phyloP scores from a whole-genome alignment of 2,888 invertebrate genomes.

The Macaria liturata region DNA sequence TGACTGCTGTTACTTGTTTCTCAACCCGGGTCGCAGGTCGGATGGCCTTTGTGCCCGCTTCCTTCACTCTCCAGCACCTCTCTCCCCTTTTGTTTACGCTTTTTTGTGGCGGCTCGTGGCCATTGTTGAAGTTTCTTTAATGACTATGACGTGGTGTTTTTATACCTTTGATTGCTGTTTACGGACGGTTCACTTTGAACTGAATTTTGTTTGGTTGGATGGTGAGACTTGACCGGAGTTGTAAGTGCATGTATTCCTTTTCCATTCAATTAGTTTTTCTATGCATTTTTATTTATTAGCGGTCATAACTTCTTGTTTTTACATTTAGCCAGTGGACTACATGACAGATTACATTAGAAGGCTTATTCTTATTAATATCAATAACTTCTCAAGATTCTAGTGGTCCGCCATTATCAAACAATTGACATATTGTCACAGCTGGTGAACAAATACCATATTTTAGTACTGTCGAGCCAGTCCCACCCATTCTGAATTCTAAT shows the following conservation, averaged over 20 bases:
- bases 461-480: constrained; percentile 40
- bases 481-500: constrained; percentile 61
- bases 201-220: constrained; percentile 2
- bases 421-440: constrained; percentile 42
- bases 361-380: too few relatives aligned
- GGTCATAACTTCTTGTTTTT: too few relatives aligned
- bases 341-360: too few relatives aligned
- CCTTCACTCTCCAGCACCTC: constrained; percentile 31
- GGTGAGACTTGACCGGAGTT: neutral
- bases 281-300: too few relatives aligned
- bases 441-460: constrained; percentile 45
- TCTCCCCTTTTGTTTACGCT: constrained; percentile 49
- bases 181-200: constrained; percentile 6
- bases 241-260: too few relatives aligned
- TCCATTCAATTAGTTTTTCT: too few relatives aligned
- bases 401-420: constrained; percentile 26
- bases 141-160: constrained; percentile 17
- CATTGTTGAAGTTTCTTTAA: constrained; percentile 21
- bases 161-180: constrained; percentile 19
- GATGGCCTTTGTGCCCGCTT: constrained; percentile 40
- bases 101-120: constrained; percentile 39
- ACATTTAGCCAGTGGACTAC: too few relatives aligned
- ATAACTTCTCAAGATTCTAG: neutral
- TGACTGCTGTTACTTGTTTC: constrained; percentile 32
- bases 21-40: constrained; percentile 55